Evolutionary conservation across 2,888 invertebrate genomes (phyloP).

Genomic region (Galerucella nymphaeae): DNA sequence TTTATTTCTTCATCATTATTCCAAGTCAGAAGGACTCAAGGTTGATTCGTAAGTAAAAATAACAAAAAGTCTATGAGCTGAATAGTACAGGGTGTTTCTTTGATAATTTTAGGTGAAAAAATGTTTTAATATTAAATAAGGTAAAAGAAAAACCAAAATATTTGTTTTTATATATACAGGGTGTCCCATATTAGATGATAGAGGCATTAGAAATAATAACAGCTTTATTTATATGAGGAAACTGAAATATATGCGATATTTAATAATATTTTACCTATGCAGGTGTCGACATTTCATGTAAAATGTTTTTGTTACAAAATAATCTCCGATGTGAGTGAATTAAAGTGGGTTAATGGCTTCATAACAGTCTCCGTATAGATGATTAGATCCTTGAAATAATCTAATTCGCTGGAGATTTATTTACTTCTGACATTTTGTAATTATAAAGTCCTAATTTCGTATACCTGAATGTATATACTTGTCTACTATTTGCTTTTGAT

Average conservation of each 20-base stretch:
- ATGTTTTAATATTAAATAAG: no score
- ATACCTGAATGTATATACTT: conserved; percentile 10
- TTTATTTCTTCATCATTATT: conserved; percentile 8
- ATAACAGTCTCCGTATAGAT: conserved; percentile 42
- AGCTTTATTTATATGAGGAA: not conserved
- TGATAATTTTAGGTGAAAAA: not conserved
- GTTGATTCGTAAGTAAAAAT: conserved; percentile 4
- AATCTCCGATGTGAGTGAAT: conserved; percentile 44
- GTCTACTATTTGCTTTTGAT: conserved; percentile 4
- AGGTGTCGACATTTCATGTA: not conserved
- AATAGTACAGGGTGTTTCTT: not conserved
- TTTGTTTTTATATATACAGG: no score
- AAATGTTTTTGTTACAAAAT: conserved; percentile 43
- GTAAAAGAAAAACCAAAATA: no score
- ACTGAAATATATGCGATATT: not conserved
- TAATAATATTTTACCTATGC: not conserved
- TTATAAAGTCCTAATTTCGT: conserved; percentile 38
- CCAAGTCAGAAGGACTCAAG: conserved; percentile 15
- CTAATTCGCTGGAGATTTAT: conserved; percentile 40
- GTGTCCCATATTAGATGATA: no score
- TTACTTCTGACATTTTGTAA: conserved; percentile 42
- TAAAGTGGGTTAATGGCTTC: conserved; percentile 52
- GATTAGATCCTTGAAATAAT: conserved; percentile 48
- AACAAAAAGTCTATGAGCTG: not conserved
- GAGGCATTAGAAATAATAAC: not conserved